Conservation (phyloP, 2,888 invertebrate genomes). For the Smittia sp. region DNA sequence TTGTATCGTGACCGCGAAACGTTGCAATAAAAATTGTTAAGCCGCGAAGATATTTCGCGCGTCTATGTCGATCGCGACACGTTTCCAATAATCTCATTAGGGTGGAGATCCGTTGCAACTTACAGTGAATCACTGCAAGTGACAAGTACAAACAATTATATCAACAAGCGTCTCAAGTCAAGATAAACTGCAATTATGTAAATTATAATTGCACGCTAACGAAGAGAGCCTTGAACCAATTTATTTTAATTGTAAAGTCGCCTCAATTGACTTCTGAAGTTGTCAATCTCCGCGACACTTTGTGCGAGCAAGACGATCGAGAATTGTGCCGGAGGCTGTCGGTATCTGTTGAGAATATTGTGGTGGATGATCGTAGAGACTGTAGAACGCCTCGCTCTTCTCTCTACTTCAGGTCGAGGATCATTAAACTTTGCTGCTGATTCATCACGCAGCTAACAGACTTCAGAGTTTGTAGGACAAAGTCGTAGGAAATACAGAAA, state of each 20-base stretch:
- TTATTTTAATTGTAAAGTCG: neutral
- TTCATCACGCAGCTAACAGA: neutral
- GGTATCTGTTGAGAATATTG: neutral
- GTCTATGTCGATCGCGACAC: neutral
- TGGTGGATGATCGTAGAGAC: neutral
- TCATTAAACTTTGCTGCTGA: neutral
- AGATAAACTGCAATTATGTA: neutral
- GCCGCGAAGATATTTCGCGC: neutral
- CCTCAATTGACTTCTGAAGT: neutral
- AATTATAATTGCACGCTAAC: neutral
- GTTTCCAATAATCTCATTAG: neutral
- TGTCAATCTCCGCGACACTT: no score
- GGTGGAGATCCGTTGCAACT: no score
- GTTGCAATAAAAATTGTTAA: neutral
- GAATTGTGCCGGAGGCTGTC: neutral
- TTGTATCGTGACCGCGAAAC: neutral
- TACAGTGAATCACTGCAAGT: no score
- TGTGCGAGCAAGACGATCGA: neutral
- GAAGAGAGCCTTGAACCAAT: constrained; percentile 8
- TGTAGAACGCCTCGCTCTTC: neutral
- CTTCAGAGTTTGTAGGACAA: no score
- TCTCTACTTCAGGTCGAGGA: neutral
- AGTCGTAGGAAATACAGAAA: no score
- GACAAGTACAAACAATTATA: no score
- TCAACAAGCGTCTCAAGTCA: neutral